Evolutionary conservation across 30 jellyfish, hydroid and myxozoan genomes (phyloP).

Genomic region (Turritopsis rubra): DNA sequence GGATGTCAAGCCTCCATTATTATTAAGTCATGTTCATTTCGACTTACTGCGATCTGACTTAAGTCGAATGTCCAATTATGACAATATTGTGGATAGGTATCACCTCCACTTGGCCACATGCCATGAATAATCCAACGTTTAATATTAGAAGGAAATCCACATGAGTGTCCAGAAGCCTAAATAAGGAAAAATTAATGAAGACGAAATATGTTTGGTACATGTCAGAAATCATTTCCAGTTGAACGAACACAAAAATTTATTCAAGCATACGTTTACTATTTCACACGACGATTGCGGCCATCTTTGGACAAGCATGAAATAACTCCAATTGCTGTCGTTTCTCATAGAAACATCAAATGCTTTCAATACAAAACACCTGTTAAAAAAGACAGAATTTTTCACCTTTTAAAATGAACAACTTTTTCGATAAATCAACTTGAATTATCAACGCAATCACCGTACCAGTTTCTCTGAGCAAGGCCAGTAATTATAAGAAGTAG

Average conservation of each 20-base stretch:
- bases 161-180: not conserved
- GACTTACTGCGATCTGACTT: not conserved
- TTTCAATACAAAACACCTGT: not conserved
- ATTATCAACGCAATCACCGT: not conserved
- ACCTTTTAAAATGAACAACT: too few relatives aligned
- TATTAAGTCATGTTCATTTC: too few relatives aligned
- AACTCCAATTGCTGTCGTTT: constrained; percentile 21
- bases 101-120: not conserved
- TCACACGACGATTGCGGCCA: constrained; percentile 46
- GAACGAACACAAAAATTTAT: not conserved
- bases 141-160: not conserved
- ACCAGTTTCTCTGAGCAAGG: not conserved
- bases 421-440: not conserved
- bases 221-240: not conserved
- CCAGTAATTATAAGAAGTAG: not conserved
- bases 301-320: constrained; percentile 29
- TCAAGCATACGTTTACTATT: constrained; percentile 15
- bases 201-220: too few relatives aligned
- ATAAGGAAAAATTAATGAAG: too few relatives aligned
- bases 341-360: not conserved
- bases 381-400: too few relatives aligned
- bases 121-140: not conserved
- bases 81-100: not conserved
- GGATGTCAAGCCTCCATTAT: too few relatives aligned
- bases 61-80: not conserved